Evolutionary conservation across 2,797 vertebrate genomes (phyloP).

Genomic region (Gorsachius magnificus): DNA sequence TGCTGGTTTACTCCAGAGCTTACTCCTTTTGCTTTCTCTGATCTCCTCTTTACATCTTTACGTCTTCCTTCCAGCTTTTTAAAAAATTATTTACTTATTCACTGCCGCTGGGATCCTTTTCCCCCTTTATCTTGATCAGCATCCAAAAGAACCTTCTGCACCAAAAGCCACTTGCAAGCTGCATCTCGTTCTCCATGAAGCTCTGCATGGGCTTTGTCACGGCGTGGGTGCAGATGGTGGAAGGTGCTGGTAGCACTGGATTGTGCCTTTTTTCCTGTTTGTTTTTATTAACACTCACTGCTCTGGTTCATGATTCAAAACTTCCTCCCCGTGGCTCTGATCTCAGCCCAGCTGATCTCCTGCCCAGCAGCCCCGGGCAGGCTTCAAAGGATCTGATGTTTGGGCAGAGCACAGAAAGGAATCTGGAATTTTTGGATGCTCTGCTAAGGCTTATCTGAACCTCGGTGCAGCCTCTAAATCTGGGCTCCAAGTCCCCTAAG

Average conservation of each 20-base stretch:
- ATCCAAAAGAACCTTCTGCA: background rate
- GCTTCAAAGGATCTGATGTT: background rate
- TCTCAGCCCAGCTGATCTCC: slow-evolving; percentile 35
- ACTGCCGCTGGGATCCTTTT: background rate
- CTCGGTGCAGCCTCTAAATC: background rate
- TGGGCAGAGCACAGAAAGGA: background rate
- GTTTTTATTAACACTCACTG: background rate
- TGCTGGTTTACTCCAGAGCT: background rate
- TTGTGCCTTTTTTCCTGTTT: background rate
- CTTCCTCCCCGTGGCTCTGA: background rate
- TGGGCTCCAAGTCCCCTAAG: background rate
- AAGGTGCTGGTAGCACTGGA: background rate
- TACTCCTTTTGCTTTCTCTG: background rate
- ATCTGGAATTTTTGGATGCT: background rate
- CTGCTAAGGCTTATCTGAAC: background rate
- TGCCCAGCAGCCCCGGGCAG: slow-evolving; percentile 29
- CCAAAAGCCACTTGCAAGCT: background rate
- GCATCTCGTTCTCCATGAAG: accelerated
- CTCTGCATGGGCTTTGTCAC: background rate
- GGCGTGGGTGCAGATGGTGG: background rate
- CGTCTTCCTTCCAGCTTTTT: background rate
- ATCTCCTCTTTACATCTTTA: background rate
- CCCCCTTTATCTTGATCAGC: background rate
- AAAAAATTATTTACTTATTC: background rate
- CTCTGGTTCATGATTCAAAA: background rate